Percentiles rank a stretch among this genome's conserved stretches.
Evolutionary conservation across 2,797 vertebrate genomes (phyloP).

Genomic region (Masticophis lateralis): DNA sequence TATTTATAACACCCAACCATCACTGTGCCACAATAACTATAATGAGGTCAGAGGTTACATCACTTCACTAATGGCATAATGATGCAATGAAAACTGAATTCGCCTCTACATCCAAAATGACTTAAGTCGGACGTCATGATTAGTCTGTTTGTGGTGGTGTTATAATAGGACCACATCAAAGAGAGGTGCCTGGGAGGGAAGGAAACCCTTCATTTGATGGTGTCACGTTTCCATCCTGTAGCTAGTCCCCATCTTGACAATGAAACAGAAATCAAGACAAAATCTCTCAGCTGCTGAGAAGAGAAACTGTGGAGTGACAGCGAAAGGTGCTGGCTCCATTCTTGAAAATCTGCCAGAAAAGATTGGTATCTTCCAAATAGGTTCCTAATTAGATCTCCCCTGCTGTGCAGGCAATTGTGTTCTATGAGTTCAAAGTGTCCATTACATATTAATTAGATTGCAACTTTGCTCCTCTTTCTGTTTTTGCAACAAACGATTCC

Average conservation of each 20-base stretch:
- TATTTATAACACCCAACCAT: background rate
- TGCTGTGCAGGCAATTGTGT: conserved; percentile 16
- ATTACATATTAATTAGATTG: background rate
- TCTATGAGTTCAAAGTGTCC: background rate
- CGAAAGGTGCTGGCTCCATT: accelerated
- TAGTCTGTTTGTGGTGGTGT: background rate
- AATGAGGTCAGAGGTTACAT: background rate
- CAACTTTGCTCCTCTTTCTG: background rate
- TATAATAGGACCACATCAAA: background rate
- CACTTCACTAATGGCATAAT: background rate
- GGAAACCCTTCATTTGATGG: background rate
- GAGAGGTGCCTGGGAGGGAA: no score
- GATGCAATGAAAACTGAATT: background rate
- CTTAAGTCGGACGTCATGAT: background rate
- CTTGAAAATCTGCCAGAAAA: background rate
- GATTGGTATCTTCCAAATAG: background rate
- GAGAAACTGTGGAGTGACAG: background rate
- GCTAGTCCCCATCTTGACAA: background rate
- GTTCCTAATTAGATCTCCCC: conserved; percentile 10
- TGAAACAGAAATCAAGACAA: background rate
- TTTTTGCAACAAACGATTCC: background rate
- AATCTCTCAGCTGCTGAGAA: background rate
- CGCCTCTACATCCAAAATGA: background rate
- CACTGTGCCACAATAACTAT: background rate
- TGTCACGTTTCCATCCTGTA: background rate